Percentiles rank a stretch among this genome's conserved stretches.
These are phyloP conservation scores for Gymnogyps californianus DNA, from an alignment of 2,113 vertebrate species.

Conservation along the genomic window DNA sequence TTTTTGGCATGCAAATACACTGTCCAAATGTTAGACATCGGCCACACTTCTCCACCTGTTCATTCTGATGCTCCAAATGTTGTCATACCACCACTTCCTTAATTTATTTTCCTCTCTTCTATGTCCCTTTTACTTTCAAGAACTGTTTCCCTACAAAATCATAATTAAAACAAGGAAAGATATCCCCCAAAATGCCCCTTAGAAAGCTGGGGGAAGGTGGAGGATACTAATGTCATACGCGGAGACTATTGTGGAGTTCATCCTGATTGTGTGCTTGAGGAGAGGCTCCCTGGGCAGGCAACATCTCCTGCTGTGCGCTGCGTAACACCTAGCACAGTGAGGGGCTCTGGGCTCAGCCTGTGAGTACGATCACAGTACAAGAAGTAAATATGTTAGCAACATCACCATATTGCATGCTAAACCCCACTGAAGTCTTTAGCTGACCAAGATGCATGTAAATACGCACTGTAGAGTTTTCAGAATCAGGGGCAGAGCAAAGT, in stretches of 20 bases:
- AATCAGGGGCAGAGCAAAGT: not conserved
- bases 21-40: not conserved
- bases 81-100: not conserved
- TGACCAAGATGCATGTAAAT: not conserved
- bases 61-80: not conserved
- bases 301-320: not conserved
- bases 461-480: not conserved
- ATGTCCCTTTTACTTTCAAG: not conserved
- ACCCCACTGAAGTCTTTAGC: not conserved
- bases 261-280: no score
- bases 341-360: not conserved
- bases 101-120: not conserved
- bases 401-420: not conserved
- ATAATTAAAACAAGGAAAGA: not conserved
- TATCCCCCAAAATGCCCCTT: not conserved
- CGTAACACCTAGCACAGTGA: not conserved
- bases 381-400: not conserved
- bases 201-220: not conserved
- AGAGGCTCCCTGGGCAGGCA: not conserved
- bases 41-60: not conserved
- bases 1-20: not conserved
- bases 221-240: rapidly evolving
- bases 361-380: not conserved
- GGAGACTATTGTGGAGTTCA: not conserved
- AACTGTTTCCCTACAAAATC: not conserved